Percentiles rank a stretch among this genome's conserved stretches.
phyloP scores from a whole-genome alignment of 1,140 invertebrate species.

The Leptopilina clavipes region DNA sequence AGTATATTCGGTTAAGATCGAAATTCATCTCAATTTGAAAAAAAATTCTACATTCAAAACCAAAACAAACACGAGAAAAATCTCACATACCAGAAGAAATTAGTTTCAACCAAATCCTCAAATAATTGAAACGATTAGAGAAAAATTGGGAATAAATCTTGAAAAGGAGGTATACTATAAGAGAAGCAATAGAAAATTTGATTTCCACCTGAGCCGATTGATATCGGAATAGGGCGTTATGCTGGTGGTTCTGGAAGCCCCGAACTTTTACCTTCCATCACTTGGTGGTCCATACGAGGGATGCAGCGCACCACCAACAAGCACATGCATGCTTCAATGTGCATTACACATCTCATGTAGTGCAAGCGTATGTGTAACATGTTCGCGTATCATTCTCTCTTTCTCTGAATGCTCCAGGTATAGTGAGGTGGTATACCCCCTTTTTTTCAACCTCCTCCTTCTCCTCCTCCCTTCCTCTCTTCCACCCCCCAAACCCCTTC shows the following conservation, averaged over 20 bases:
- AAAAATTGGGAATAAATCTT: not conserved
- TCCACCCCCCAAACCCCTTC: too few species aligned
- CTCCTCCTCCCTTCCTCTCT: slow-evolving; percentile 15
- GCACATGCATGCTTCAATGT: not conserved
- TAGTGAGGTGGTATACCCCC: not conserved
- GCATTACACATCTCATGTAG: slow-evolving; percentile 15
- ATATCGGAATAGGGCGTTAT: not conserved
- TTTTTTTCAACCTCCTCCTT: slow-evolving; percentile 43
- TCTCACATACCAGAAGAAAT: too few species aligned
- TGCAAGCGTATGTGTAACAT: slow-evolving; percentile 14
- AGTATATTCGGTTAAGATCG: too few species aligned
- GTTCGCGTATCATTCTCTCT: slow-evolving; percentile 35
- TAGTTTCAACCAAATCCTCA: too few species aligned
- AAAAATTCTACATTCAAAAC: too few species aligned
- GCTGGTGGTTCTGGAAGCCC: not conserved
- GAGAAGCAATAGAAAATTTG: not conserved
- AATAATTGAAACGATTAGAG: not conserved
- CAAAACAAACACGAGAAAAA: too few species aligned
- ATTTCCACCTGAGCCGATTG: slow-evolving; percentile 2
- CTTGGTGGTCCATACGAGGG: not conserved
- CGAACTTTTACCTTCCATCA: slow-evolving; percentile 1
- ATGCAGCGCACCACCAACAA: not conserved
- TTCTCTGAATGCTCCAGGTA: slow-evolving; percentile 34
- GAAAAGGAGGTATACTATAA: not conserved
- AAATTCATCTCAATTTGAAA: too few species aligned